Percentiles rank a stretch among this genome's conserved stretches.
Conservation (phyloP, 2,888 invertebrate genomes). For the Cephus runcator region DNA sequence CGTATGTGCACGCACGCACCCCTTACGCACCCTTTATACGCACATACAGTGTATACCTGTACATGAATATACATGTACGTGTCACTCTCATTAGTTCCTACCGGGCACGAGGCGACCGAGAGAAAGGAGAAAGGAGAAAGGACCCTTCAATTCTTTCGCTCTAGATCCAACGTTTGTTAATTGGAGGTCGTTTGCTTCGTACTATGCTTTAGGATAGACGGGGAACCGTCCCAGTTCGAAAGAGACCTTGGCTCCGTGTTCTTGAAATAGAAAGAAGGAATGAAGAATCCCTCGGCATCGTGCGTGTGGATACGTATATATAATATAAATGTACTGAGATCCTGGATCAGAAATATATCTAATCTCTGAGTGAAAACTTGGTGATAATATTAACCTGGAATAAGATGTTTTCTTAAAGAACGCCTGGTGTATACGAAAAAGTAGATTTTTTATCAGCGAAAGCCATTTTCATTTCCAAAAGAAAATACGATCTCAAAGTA, state of each 20-base stretch:
- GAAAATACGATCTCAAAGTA: neutral
- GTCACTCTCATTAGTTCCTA: constrained; percentile 41
- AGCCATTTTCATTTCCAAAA: neutral
- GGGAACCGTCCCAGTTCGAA: neutral
- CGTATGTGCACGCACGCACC: constrained; percentile 2
- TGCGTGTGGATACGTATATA: neutral
- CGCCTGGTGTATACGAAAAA: neutral
- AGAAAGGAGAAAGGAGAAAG: constrained; percentile 37
- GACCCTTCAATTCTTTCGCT: constrained; percentile 62
- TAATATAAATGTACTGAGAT: neutral
- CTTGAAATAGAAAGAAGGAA: neutral
- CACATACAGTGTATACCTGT: neutral
- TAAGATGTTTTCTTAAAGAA: neutral
- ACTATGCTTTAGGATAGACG: neutral
- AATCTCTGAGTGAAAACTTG: neutral
- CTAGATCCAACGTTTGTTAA: constrained; percentile 61
- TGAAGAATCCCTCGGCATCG: neutral
- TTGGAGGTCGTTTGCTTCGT: constrained; percentile 50
- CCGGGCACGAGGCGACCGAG: constrained; percentile 22
- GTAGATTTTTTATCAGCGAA: neutral
- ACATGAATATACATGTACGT: constrained; percentile 20
- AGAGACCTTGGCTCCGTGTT: neutral
- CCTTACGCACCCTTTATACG: constrained; percentile 8
- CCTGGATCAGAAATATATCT: neutral
- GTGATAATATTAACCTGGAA: neutral